Evolutionary conservation across 2,113 vertebrate species (phyloP).

Genomic region (Sitta europaea): DNA sequence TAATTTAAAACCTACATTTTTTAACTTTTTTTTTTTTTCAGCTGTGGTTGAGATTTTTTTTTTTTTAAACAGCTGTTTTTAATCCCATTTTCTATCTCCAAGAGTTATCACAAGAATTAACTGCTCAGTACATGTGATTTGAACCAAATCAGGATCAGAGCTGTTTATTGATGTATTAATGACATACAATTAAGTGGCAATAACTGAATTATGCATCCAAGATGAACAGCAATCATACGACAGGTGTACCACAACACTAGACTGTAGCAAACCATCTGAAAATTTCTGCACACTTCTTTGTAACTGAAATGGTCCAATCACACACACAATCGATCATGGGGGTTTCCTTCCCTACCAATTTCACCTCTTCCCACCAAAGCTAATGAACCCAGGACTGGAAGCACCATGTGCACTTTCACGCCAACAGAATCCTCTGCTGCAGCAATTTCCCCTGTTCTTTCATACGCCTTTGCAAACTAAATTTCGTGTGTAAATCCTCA

Average conservation of each 20-base stretch:
- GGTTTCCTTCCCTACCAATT: rapidly evolving
- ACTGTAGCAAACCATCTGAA: not conserved
- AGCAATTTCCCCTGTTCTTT: not conserved
- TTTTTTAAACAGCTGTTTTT: not conserved
- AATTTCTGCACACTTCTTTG: not conserved
- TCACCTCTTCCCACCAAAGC: not conserved
- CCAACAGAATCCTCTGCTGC: not conserved
- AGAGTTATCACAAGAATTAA: not conserved
- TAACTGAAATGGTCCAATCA: not conserved
- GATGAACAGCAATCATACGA: not conserved
- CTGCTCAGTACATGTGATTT: not conserved
- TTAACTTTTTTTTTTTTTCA: rapidly evolving
- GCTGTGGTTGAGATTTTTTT: rapidly evolving
- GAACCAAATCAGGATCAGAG: not conserved
- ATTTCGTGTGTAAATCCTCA: not conserved
- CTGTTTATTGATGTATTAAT: not conserved
- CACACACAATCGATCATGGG: rapidly evolving
- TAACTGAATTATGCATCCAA: not conserved
- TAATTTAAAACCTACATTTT: not conserved
- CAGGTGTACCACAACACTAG: not conserved
- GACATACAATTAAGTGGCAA: not conserved
- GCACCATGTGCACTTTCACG: not conserved
- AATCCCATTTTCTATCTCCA: not conserved
- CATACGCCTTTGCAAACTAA: not conserved
- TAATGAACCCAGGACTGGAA: not conserved